Base-by-base conservation (phyloP, 2,113 vertebrate genomes). In the Gavialis gangeticus region DNA sequence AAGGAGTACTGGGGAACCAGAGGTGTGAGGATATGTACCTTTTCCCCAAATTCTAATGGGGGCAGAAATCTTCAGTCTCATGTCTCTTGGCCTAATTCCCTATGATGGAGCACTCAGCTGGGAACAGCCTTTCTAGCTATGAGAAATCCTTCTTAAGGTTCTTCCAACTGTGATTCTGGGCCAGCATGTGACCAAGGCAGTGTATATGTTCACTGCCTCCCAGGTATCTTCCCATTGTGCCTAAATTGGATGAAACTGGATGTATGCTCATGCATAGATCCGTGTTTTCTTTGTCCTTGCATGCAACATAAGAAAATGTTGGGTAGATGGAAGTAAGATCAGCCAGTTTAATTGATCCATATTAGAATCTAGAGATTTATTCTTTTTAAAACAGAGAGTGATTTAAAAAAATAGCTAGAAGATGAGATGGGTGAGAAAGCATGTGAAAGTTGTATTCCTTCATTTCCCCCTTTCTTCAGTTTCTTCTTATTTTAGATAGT, bases 301-400 rank as follows among this genome's bases (percentile, higher is more conserved):
- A 46, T 46, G 46, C 46, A 46, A 46, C 46, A 46, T 46, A 9
- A 46, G 46, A 46, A 46, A 46, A 46, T 46, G 46, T 7, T 46
- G 46, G 9, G 69, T 46, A 92, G 55, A 75, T 56, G 21, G 63
- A 22, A 55, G 89, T 85, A 73, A 11, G 15, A 16, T 54, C 46
- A 60, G 58, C 34, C 46, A 12, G 10, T 46, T 59, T 60, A 6
- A 1, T 75, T 60, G 85, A 89, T 60, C 1, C 62, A 90, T 34
- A 63, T 10, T 14, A 87, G n/a, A 79, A 79, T 13, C 2, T 55
- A 55, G 75, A 71, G 37, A 67, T 88, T 17, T 85, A 91, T 91
- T 84, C 90, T 93, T 79, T 92, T 94, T n/a, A 34, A 77, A 81
- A 28, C 71, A 84, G 58, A 37, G 63, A 75, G n/a, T 10, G 57